Evolutionary conservation across 2,888 invertebrate species (phyloP).

Genomic region (Graphium colonna): DNA sequence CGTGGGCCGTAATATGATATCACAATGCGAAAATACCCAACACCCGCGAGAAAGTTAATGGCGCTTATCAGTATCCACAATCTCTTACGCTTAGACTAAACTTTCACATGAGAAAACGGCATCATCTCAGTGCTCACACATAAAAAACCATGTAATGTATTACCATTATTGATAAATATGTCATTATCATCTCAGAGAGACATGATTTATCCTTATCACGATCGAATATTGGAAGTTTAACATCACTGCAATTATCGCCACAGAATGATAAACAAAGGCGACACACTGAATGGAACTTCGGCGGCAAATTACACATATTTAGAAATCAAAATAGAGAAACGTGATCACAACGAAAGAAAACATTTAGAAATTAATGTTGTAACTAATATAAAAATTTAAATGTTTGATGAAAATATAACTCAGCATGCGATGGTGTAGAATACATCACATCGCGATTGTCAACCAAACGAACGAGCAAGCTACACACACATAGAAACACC

Average conservation of each 20-base stretch:
- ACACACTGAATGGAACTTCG: slow-evolving; percentile 96
- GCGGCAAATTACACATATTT: slow-evolving; percentile 95
- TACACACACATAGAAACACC: slow-evolving; percentile 60
- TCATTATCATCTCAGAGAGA: slow-evolving; percentile 86
- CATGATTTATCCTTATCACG: slow-evolving; percentile 85
- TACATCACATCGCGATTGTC: slow-evolving; percentile 80
- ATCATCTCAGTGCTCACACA: slow-evolving; percentile 43
- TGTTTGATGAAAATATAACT: slow-evolving; percentile 75
- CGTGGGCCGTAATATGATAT: slow-evolving; percentile 81
- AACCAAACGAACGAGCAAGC: slow-evolving; percentile 77
- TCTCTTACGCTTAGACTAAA: slow-evolving; percentile 76
- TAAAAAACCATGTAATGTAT: slow-evolving; percentile 54
- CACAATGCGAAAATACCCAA: slow-evolving; percentile 81
- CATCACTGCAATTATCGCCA: slow-evolving; percentile 85
- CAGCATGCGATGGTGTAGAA: slow-evolving; percentile 79
- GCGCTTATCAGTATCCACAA: slow-evolving; percentile 81
- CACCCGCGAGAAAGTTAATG: slow-evolving; percentile 82
- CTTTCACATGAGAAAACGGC: slow-evolving; percentile 77
- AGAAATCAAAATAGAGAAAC: slow-evolving; percentile 77
- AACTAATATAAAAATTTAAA: slow-evolving; percentile 73
- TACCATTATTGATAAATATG: slow-evolving; percentile 90
- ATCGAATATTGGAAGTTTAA: slow-evolving; percentile 88
- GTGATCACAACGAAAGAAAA: slow-evolving; percentile 74
- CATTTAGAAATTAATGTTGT: slow-evolving; percentile 76
- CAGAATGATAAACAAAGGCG: slow-evolving; percentile 93